phyloP scores from a whole-genome alignment of 2,888 invertebrate genomes.

The Ichneumon xanthorius region DNA sequence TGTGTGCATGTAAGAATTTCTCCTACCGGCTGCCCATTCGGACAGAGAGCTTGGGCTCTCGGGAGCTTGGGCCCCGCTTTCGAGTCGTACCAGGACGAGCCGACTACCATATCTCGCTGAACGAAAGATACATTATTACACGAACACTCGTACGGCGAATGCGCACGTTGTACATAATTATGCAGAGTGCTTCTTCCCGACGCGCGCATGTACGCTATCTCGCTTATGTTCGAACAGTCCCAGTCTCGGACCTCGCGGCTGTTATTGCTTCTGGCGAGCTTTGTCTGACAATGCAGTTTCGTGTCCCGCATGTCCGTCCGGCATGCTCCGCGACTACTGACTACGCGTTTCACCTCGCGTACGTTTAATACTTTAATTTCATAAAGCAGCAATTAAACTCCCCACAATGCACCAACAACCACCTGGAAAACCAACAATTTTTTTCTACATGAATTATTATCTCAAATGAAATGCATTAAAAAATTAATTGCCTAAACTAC shows the following conservation, averaged over 20 bases:
- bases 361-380: too few species aligned
- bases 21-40: slow-evolving; percentile 25
- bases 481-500: background rate
- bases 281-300: slow-evolving; percentile 63
- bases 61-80: background rate
- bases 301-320: slow-evolving; percentile 36
- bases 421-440: too few species aligned
- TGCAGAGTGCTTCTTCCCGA: slow-evolving; percentile 44
- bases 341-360: background rate
- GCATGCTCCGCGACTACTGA: slow-evolving; percentile 46
- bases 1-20: slow-evolving; percentile 53
- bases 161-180: slow-evolving; percentile 51
- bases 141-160: slow-evolving; percentile 3
- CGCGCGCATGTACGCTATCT: slow-evolving; percentile 2
- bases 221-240: slow-evolving; percentile 19
- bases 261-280: slow-evolving; percentile 31
- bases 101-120: slow-evolving; percentile 1
- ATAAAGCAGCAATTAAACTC: too few species aligned
- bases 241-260: background rate
- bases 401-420: too few species aligned
- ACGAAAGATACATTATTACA: slow-evolving; percentile 32
- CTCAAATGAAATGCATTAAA: background rate
- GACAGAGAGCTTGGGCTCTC: background rate
- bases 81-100: slow-evolving; percentile 17
- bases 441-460: background rate